These are phyloP conservation scores for Thereva nobilitata DNA, from an alignment of 2,888 invertebrate genomes.

Conservation along the genomic window DNA sequence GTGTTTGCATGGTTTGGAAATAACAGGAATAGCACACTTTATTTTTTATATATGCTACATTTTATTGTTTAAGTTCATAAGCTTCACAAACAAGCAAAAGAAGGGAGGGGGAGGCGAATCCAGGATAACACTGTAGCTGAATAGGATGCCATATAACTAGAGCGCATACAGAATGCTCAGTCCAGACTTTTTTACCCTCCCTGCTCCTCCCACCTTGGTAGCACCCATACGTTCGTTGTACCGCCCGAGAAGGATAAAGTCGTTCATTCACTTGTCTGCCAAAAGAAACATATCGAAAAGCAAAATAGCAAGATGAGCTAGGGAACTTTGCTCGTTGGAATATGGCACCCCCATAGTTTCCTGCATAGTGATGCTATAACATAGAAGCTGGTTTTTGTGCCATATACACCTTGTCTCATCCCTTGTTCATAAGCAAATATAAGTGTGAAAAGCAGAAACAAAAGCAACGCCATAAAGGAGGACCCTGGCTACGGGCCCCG, in stretches of 20 bases:
- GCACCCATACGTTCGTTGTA: too few relatives aligned
- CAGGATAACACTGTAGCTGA: conserved; percentile 8
- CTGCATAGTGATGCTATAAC: background rate
- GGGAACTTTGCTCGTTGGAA: background rate
- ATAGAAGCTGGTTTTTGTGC: background rate
- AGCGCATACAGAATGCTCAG: conserved; percentile 11
- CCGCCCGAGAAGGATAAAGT: conserved; percentile 3
- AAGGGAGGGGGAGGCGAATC: conserved; percentile 5
- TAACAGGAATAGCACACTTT: conserved; percentile 1
- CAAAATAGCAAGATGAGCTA: background rate
- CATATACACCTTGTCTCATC: background rate
- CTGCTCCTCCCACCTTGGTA: too few relatives aligned
- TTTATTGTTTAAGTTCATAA: conserved; percentile 27
- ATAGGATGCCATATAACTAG: conserved; percentile 14
- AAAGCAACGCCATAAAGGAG: background rate
- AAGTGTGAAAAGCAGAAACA: conserved; percentile 20
- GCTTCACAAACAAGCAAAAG: conserved; percentile 24
- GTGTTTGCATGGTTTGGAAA: conserved; percentile 16
- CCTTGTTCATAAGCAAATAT: conserved; percentile 5
- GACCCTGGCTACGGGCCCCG: too few relatives aligned
- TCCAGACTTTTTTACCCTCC: too few relatives aligned
- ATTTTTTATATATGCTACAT: conserved; percentile 18
- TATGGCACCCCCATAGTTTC: background rate
- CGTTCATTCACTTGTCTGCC: conserved; percentile 19
- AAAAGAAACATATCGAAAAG: conserved; percentile 24